phyloP scores from a whole-genome alignment of 1,140 invertebrate species.

The Dufourea novaeangliae region DNA sequence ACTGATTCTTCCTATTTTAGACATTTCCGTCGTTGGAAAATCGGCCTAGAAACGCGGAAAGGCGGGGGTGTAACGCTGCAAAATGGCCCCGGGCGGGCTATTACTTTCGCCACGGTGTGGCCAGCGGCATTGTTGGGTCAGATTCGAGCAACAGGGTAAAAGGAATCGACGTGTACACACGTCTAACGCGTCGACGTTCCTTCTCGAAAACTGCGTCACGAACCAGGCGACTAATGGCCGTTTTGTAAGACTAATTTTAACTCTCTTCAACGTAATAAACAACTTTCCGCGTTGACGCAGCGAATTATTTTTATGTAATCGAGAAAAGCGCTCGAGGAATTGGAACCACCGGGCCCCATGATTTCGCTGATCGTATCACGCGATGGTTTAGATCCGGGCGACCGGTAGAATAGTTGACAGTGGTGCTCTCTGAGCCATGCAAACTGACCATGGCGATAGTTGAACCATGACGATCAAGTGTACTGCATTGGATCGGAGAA shows the following conservation, averaged over 20 bases:
- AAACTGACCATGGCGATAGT: constrained; percentile 53
- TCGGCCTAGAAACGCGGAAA: neutral
- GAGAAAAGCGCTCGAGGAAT: neutral
- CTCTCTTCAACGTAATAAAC: neutral
- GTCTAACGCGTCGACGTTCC: constrained; percentile 6
- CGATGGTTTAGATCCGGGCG: neutral
- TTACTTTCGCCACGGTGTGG: constrained; percentile 24
- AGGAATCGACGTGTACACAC: neutral
- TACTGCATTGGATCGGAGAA: neutral
- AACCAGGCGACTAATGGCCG: neutral
- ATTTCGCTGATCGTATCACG: neutral
- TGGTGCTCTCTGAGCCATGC: constrained; percentile 24
- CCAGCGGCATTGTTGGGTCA: neutral
- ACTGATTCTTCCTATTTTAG: no score
- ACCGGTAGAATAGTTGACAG: constrained; percentile 35
- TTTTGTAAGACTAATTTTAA: constrained; percentile 7
- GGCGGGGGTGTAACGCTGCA: constrained; percentile 25
- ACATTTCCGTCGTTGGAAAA: neutral
- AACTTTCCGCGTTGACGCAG: neutral
- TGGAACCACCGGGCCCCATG: neutral
- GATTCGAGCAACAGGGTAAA: constrained; percentile 1
- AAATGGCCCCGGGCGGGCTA: neutral
- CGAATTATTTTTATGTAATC: neutral
- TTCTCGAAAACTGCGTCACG: neutral
- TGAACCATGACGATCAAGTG: constrained; percentile 51